phyloP scores from a whole-genome alignment of 2,888 invertebrate species.

The Patella caerulea region DNA sequence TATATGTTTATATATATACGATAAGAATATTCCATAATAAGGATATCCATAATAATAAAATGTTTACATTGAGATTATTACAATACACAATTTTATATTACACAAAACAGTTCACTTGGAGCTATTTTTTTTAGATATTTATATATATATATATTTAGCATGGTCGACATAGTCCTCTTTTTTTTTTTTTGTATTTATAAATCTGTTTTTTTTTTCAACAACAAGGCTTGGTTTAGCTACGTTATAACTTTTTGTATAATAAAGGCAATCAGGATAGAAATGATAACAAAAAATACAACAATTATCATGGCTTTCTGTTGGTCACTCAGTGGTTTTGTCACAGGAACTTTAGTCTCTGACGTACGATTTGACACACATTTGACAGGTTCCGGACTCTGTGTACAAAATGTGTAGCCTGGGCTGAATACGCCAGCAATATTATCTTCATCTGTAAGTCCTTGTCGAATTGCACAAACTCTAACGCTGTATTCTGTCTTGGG shows the following conservation, averaged over 20 bases:
- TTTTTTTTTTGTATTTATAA: too few species aligned
- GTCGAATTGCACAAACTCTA: conserved; percentile 84
- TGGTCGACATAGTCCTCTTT: too few species aligned
- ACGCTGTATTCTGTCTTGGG: conserved; percentile 83
- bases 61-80: too few species aligned
- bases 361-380: conserved; percentile 35
- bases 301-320: conserved; percentile 79
- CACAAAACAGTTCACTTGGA: too few species aligned
- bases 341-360: conserved; percentile 39
- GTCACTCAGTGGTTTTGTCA: conserved; percentile 73
- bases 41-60: too few species aligned
- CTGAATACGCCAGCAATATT: conserved; percentile 82
- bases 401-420: conserved; percentile 77
- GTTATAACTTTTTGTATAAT: conserved; percentile 73
- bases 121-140: too few species aligned
- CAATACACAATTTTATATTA: too few species aligned
- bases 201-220: too few species aligned
- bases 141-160: too few species aligned
- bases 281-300: conserved; percentile 76
- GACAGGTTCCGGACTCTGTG: conserved; percentile 66
- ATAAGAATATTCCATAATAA: too few species aligned
- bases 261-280: conserved; percentile 78
- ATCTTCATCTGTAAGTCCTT: conserved; percentile 74
- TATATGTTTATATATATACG: too few species aligned
- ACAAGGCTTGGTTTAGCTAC: too few species aligned